Percentiles rank a stretch among this genome's conserved stretches.
Conservation (phyloP, 2,888 invertebrate genomes). For the Drosophila infuscata region DNA sequence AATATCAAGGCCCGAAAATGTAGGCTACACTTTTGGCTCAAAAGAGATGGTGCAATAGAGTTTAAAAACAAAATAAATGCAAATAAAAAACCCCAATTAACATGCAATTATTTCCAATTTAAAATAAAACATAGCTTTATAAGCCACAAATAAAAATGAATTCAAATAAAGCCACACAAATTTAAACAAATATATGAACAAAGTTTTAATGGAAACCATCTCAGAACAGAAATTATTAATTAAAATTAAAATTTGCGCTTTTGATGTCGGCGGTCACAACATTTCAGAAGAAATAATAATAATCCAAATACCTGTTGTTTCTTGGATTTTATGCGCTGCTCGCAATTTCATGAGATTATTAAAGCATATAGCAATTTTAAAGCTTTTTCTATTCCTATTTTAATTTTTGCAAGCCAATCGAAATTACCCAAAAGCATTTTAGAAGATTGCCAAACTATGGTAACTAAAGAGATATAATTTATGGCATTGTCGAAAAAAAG, state of each 20-base stretch:
- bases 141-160: neutral
- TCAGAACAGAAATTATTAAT: constrained; percentile 11
- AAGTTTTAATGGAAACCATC: neutral
- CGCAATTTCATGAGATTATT: neutral
- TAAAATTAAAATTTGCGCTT: neutral
- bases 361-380: neutral
- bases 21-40: constrained; percentile 56
- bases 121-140: neutral
- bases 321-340: no score
- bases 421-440: constrained; percentile 32
- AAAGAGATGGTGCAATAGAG: neutral
- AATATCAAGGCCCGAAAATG: constrained; percentile 44
- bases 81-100: neutral
- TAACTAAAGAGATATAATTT: constrained; percentile 41
- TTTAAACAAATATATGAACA: neutral
- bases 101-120: neutral
- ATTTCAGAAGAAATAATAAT: no score
- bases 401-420: neutral
- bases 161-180: neutral
- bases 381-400: neutral
- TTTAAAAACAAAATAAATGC: neutral
- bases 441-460: constrained; percentile 37
- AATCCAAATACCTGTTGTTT: neutral
- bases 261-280: neutral
- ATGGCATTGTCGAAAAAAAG: constrained; percentile 26